These are phyloP conservation scores for Acropora yongei DNA, from an alignment of 64 coral and sea anemone species.

Conservation along the genomic window DNA sequence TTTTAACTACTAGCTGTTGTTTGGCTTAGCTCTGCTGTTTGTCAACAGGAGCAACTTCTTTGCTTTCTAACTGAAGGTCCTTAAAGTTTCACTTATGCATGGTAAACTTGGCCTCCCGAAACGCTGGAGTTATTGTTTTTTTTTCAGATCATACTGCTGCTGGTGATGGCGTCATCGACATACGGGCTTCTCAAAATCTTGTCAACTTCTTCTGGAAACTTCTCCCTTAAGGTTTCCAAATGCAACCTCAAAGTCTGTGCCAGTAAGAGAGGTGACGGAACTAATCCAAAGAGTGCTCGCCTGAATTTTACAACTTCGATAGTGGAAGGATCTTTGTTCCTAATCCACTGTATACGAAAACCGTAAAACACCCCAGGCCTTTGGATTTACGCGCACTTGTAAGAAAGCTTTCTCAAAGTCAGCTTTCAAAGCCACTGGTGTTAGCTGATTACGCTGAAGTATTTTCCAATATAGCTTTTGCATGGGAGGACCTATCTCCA, in stretches of 20 bases:
- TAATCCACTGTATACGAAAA: conserved; percentile 16
- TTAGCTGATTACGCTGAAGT: not conserved
- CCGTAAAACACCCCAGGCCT: not conserved
- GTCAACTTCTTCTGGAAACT: conserved; percentile 9
- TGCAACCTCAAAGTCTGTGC: conserved; percentile 3
- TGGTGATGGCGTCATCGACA: conserved; percentile 46
- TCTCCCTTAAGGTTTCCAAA: not conserved
- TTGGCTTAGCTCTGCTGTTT: conserved; percentile 35
- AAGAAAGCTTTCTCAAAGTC: conserved; percentile 62
- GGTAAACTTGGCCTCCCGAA: conserved; percentile 45
- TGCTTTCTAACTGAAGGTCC: conserved; percentile 18
- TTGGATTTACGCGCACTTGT: not conserved
- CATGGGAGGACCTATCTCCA: conserved; percentile 57
- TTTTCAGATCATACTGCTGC: not conserved
- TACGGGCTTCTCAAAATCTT: conserved; percentile 43
- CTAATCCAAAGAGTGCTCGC: conserved; percentile 9
- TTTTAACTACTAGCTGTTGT: not conserved
- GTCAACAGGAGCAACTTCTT: not conserved
- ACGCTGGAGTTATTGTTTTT: not conserved
- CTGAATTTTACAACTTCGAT: conserved; percentile 15
- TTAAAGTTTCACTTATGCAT: conserved; percentile 39
- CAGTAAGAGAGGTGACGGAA: conserved; percentile 11
- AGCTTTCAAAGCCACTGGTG: not conserved
- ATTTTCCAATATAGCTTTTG: conserved; percentile 34
- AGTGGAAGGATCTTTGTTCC: conserved; percentile 4